Percentiles rank a stretch among this genome's conserved stretches.
Conservation (phyloP, 2,113 vertebrate species). For the Urocynchramus pylzowi region DNA sequence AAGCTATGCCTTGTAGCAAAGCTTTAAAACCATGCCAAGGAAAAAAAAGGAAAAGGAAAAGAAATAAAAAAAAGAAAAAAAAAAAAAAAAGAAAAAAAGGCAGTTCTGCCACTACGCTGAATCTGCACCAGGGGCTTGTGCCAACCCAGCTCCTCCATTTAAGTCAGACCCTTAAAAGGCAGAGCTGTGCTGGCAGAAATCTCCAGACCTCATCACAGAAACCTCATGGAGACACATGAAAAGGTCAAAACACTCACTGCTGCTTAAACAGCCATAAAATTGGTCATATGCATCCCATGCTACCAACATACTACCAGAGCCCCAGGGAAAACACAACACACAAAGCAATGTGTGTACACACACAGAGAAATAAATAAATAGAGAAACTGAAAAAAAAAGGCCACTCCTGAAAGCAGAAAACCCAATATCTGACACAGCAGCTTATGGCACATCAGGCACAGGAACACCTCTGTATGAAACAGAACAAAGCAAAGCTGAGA, state of each 20-base stretch:
- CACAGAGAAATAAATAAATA: not conserved
- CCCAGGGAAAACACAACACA: not conserved
- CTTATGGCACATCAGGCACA: not conserved
- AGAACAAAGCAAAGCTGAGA: slow-evolving; percentile 39
- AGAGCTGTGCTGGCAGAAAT: slow-evolving; percentile 30
- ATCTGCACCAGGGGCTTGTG: not conserved
- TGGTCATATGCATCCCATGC: not conserved
- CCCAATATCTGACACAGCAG: not conserved
- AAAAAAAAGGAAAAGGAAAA: accelerated
- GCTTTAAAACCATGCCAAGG: not conserved
- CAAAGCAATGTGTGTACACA: not conserved
- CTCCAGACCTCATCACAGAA: not conserved
- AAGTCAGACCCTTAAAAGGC: slow-evolving; percentile 51
- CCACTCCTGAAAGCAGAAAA: not conserved
- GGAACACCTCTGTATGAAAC: not conserved
- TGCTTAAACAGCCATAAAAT: not conserved
- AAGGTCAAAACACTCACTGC: slow-evolving; percentile 5
- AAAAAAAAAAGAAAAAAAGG: not conserved
- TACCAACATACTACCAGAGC: not conserved
- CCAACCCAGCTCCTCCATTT: slow-evolving; percentile 36
- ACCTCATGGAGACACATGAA: slow-evolving; percentile 6
- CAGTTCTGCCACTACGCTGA: not conserved
- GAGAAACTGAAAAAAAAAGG: not conserved
- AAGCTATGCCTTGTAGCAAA: not conserved
- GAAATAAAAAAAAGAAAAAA: not conserved